phyloP scores from a whole-genome alignment of 2,888 invertebrate genomes.

The Ectemnius lituratus region DNA sequence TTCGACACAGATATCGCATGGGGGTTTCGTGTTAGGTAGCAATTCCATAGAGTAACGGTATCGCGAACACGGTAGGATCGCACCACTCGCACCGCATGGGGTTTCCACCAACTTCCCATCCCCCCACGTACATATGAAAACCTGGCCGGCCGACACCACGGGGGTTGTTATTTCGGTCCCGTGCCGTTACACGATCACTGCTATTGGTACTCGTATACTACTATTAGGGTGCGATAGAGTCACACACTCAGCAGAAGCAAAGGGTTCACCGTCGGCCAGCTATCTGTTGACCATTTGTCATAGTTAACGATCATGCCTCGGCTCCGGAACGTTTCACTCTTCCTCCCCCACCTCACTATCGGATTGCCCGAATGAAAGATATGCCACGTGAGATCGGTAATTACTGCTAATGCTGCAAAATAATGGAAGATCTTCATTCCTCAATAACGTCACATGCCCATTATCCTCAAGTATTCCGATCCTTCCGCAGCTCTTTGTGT shows the following conservation, averaged over 20 bases:
- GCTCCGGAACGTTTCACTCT: background rate
- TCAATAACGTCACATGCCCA: too few species aligned
- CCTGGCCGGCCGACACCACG: conserved; percentile 19
- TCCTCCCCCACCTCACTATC: too few species aligned
- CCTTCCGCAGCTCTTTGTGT: too few species aligned
- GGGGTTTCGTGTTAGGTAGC: conserved; percentile 7
- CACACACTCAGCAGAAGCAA: conserved; percentile 20
- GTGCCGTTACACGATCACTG: conserved; percentile 22
- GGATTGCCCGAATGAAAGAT: too few species aligned
- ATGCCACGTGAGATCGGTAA: too few species aligned
- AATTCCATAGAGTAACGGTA: conserved; percentile 30
- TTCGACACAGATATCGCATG: conserved; percentile 40
- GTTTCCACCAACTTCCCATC: background rate
- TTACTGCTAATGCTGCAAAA: too few species aligned
- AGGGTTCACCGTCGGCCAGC: conserved; percentile 8
- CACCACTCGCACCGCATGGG: conserved; percentile 4
- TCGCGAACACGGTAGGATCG: conserved; percentile 6
- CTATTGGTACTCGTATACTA: conserved; percentile 28
- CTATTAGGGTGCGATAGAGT: conserved; percentile 47
- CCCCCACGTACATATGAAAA: conserved; percentile 29
- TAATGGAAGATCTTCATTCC: too few species aligned
- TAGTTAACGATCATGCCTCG: conserved; percentile 13
- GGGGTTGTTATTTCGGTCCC: conserved; percentile 43
- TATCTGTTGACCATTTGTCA: conserved; percentile 32
- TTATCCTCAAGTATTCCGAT: too few species aligned